These are phyloP conservation scores for Colinus virginianus DNA, from an alignment of 2,113 vertebrate species.

Conservation along the genomic window DNA sequence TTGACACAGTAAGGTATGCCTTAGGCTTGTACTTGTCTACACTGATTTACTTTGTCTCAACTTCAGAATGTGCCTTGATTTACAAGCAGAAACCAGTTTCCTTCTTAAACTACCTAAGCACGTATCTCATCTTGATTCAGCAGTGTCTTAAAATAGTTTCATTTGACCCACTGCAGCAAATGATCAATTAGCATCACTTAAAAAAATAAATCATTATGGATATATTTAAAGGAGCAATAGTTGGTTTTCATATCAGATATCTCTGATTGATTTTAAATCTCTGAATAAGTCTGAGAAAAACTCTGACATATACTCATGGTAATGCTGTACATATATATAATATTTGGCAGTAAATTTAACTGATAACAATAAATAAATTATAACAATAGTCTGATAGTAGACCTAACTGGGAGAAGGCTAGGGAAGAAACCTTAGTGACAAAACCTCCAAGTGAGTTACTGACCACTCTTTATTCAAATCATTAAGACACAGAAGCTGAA, in stretches of 20 bases:
- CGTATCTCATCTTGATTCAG: constrained; percentile 46
- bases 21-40: constrained; percentile 64
- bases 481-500: background rate
- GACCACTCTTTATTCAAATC: background rate
- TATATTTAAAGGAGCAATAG: constrained; percentile 57
- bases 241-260: constrained; percentile 41
- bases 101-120: constrained; percentile 54
- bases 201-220: constrained; percentile 24
- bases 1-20: constrained; percentile 31
- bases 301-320: background rate
- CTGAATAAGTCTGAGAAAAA: constrained; percentile 26
- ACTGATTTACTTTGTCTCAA: constrained; percentile 63
- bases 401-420: background rate
- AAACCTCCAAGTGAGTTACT: background rate
- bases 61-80: background rate
- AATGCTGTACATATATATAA: background rate
- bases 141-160: constrained; percentile 25
- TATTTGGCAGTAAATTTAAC: constrained; percentile 41
- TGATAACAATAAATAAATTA: background rate
- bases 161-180: constrained; percentile 10
- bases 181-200: constrained; percentile 46
- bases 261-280: constrained; percentile 50
- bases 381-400: constrained; percentile 17
- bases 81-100: constrained; percentile 53
- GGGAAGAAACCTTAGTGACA: background rate